Evolutionary conservation across 2,113 vertebrate genomes (phyloP).

Genomic region (Sinocyclocheilus rhinocerous): DNA sequence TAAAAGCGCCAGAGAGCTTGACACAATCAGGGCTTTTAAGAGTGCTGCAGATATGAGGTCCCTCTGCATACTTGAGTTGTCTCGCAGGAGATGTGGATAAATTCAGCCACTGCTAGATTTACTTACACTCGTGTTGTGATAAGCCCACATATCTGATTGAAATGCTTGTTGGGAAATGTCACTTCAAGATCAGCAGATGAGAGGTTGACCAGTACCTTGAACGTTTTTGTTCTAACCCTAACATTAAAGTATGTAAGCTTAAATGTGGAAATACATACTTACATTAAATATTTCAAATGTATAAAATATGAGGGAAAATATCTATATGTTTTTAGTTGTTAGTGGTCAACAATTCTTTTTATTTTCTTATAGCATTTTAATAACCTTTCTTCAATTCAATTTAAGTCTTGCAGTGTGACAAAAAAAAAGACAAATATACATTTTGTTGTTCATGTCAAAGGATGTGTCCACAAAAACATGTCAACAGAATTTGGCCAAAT

Average conservation of each 20-base stretch:
- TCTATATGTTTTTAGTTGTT: no score
- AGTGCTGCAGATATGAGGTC: constrained; percentile 50
- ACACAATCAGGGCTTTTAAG: constrained; percentile 70
- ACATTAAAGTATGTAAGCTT: not conserved
- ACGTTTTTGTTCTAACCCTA: not conserved
- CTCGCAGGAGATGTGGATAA: constrained; percentile 20
- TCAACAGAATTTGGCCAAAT: not conserved
- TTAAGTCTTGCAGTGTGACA: not conserved
- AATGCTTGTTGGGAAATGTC: not conserved
- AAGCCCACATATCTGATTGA: constrained; percentile 18
- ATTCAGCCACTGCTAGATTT: constrained; percentile 8
- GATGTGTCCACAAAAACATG: not conserved
- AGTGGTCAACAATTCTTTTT: not conserved
- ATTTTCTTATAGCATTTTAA: not conserved
- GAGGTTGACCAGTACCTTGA: not conserved
- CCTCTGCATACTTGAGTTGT: constrained; percentile 57
- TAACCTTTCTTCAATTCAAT: not conserved
- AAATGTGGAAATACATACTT: not conserved
- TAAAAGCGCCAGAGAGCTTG: constrained; percentile 69
- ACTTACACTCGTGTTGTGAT: not conserved
- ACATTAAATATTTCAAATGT: not conserved
- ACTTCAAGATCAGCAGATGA: not conserved
- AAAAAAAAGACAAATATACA: not conserved
- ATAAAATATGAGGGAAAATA: not conserved
- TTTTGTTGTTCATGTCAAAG: not conserved